A percentile compares a stretch with the other conserved stretches of the same genome.
These are phyloP conservation scores for Leptura quadrifasciata DNA, from an alignment of 2,888 invertebrate genomes.

Conservation along the genomic window DNA sequence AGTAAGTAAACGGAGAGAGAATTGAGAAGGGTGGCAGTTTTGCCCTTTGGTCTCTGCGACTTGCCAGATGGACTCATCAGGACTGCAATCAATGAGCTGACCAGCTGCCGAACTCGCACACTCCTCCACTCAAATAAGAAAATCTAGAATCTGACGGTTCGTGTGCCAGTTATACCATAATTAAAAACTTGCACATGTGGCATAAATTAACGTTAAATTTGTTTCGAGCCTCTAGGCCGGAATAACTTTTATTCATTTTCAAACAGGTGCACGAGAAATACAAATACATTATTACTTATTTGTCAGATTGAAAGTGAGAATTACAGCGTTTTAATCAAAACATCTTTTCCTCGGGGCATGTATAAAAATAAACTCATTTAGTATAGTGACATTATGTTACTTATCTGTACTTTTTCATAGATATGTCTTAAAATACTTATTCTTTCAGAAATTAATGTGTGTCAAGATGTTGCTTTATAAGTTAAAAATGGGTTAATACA, in stretches of 20 bases:
- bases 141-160: constrained; percentile 30
- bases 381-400: too few relatives aligned
- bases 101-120: constrained; percentile 67
- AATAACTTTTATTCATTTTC: constrained; percentile 21
- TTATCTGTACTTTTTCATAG: too few relatives aligned
- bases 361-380: too few relatives aligned
- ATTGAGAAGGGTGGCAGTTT: constrained; percentile 57
- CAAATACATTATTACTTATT: not conserved
- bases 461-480: too few relatives aligned
- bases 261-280: constrained; percentile 44
- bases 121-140: constrained; percentile 49
- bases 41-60: constrained; percentile 69
- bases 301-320: not conserved
- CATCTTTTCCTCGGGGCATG: too few relatives aligned
- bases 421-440: too few relatives aligned
- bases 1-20: constrained; percentile 48
- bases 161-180: constrained; percentile 39
- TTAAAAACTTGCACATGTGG: constrained; percentile 48
- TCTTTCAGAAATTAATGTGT: too few relatives aligned
- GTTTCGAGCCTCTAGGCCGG: constrained; percentile 12
- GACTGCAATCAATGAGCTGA: constrained; percentile 68
- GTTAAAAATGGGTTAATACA: too few relatives aligned
- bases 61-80: constrained; percentile 71
- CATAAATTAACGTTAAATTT: constrained; percentile 33
- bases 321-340: not conserved